phyloP scores from a whole-genome alignment of 2,888 invertebrate species.

The Drosophila tanythrix region DNA sequence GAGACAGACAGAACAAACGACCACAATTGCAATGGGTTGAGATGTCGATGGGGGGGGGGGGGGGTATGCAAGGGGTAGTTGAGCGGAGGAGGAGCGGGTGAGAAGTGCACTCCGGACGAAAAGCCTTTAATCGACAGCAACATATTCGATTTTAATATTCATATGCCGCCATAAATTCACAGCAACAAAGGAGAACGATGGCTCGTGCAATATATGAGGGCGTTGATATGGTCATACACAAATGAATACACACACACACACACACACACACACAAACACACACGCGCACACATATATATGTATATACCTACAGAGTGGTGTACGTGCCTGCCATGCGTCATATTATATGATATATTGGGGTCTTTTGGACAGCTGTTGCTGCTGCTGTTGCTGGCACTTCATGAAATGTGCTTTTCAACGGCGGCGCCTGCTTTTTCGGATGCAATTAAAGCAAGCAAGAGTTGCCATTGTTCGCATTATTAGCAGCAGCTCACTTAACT shows the following conservation, averaged over 20 bases:
- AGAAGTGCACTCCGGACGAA: conserved; percentile 59
- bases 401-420: conserved; percentile 58
- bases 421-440: conserved; percentile 25
- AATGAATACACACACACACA: conserved; percentile 14
- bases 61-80: not conserved
- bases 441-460: conserved; percentile 43
- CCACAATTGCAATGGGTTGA: conserved; percentile 52
- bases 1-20: conserved; percentile 50
- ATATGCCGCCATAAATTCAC: conserved; percentile 81
- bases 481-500: conserved; percentile 7
- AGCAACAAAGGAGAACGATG: conserved; percentile 53
- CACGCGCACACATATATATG: not conserved
- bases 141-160: conserved; percentile 84
- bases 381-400: conserved; percentile 48
- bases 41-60: not conserved
- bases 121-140: conserved; percentile 82
- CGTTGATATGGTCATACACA: conserved; percentile 62
- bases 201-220: conserved; percentile 65
- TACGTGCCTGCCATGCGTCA: conserved; percentile 35
- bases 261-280: not conserved
- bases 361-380: conserved; percentile 51
- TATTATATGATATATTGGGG: conserved; percentile 51
- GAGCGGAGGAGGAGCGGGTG: not conserved
- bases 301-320: not conserved
- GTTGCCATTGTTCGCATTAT: conserved; percentile 30